Percentiles rank a stretch among this genome's conserved stretches.
Evolutionary conservation across 2,113 vertebrate species (phyloP).

Genomic region (Puffinus mauretanicus): DNA sequence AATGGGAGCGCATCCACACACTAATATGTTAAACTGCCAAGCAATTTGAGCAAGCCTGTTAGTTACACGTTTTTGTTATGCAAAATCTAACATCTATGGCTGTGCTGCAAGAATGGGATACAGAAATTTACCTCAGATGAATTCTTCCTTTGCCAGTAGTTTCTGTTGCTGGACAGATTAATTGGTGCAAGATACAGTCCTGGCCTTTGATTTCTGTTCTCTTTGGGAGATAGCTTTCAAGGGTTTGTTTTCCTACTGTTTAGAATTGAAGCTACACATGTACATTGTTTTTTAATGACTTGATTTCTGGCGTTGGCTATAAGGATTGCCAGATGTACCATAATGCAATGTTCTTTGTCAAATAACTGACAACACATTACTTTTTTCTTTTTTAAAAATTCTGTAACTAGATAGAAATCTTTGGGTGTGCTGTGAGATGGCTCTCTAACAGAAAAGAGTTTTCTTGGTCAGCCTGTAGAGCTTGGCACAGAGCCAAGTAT

Average conservation of each 20-base stretch:
- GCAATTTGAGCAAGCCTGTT: constrained; percentile 30
- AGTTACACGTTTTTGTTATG: constrained; percentile 34
- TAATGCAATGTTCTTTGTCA: not conserved
- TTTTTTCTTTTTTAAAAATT: not conserved
- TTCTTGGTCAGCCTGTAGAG: not conserved
- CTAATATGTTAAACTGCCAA: not conserved
- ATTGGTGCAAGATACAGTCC: not conserved
- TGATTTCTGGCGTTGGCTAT: not conserved
- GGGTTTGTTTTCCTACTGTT: constrained; percentile 25
- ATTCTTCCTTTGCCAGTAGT: not conserved
- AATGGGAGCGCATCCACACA: not conserved
- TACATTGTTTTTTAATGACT: not conserved
- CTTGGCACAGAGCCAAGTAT: not conserved
- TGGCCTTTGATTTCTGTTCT: constrained; percentile 28
- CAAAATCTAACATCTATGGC: not conserved
- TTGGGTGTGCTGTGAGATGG: not conserved
- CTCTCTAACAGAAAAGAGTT: not conserved
- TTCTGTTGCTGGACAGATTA: constrained; percentile 49
- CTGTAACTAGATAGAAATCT: not conserved
- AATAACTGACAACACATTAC: not conserved
- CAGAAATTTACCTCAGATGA: not conserved
- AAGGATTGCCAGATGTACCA: not conserved
- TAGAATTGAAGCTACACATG: not conserved
- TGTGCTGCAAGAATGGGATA: not conserved
- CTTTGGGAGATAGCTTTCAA: constrained; percentile 14